phyloP scores from a whole-genome alignment of 2,888 invertebrate genomes.

The Drosophila paramelanica region DNA sequence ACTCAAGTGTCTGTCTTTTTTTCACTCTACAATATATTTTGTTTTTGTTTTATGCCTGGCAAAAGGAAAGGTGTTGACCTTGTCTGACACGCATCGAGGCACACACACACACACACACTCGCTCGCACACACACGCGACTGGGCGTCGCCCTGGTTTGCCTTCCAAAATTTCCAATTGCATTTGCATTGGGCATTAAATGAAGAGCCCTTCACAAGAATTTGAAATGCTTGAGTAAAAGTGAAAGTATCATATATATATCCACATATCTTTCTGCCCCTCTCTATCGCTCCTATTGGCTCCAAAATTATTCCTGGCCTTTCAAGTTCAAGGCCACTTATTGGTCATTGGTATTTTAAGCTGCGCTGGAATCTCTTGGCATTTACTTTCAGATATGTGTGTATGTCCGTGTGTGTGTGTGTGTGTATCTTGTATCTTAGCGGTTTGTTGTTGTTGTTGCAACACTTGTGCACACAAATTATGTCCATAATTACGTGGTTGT shows the following conservation, averaged over 20 bases:
- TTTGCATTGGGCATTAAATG: slow-evolving; percentile 39
- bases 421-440: slow-evolving; percentile 11
- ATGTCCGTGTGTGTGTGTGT: neutral
- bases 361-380: slow-evolving; percentile 56
- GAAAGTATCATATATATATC: slow-evolving; percentile 21
- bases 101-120: slow-evolving; percentile 28
- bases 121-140: slow-evolving; percentile 20
- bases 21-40: slow-evolving; percentile 2
- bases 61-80: slow-evolving; percentile 81
- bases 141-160: slow-evolving; percentile 66
- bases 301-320: slow-evolving; percentile 39
- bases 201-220: slow-evolving; percentile 65
- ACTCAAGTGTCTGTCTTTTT: slow-evolving; percentile 32
- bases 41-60: slow-evolving; percentile 13
- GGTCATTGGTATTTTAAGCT: slow-evolving; percentile 57
- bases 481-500: slow-evolving; percentile 71
- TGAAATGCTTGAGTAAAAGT: slow-evolving; percentile 28
- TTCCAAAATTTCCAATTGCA: slow-evolving; percentile 64
- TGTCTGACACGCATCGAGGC: slow-evolving; percentile 52
- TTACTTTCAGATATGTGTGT: slow-evolving; percentile 49
- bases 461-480: slow-evolving; percentile 68
- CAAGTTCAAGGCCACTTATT: slow-evolving; percentile 71
- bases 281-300: neutral
- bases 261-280: neutral
- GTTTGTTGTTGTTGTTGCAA: slow-evolving; percentile 51